phyloP scores from a whole-genome alignment of 2,113 vertebrate genomes.

The Pituophis catenifer region DNA sequence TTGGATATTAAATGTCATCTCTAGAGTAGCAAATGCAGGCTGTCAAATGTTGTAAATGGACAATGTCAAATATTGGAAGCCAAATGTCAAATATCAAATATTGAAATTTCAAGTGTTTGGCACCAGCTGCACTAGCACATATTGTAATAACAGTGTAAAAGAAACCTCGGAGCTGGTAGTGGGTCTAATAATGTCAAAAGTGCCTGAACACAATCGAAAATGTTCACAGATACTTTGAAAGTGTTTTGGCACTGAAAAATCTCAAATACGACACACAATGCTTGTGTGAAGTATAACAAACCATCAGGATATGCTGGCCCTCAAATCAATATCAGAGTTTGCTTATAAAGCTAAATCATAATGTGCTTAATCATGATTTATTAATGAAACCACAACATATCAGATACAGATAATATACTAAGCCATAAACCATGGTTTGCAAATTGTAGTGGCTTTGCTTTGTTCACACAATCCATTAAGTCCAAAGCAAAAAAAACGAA shows the following conservation, averaged over 20 bases:
- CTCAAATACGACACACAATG: not conserved
- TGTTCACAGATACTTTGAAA: not conserved
- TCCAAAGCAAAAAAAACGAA: not conserved
- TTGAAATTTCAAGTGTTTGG: constrained; percentile 22
- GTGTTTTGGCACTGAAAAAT: not conserved
- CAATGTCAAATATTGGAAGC: constrained; percentile 19
- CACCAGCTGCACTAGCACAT: not conserved
- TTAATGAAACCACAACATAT: not conserved
- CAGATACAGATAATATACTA: not conserved
- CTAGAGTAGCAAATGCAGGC: not conserved
- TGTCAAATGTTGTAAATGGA: constrained; percentile 15
- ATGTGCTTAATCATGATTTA: not conserved
- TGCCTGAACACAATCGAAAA: not conserved
- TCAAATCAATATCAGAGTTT: not conserved
- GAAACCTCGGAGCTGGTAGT: not conserved
- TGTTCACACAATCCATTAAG: not conserved
- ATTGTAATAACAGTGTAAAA: not conserved
- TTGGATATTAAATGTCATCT: constrained; percentile 24
- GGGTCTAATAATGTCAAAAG: not conserved
- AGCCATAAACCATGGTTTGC: not conserved
- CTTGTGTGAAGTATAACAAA: not conserved
- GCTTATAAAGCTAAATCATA: not conserved
- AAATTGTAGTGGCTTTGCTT: not conserved
- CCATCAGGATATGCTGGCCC: not conserved
- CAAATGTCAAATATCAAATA: constrained; percentile 27